Conservation (phyloP, 1,140 invertebrate species). For the Cotesia glomerata region DNA sequence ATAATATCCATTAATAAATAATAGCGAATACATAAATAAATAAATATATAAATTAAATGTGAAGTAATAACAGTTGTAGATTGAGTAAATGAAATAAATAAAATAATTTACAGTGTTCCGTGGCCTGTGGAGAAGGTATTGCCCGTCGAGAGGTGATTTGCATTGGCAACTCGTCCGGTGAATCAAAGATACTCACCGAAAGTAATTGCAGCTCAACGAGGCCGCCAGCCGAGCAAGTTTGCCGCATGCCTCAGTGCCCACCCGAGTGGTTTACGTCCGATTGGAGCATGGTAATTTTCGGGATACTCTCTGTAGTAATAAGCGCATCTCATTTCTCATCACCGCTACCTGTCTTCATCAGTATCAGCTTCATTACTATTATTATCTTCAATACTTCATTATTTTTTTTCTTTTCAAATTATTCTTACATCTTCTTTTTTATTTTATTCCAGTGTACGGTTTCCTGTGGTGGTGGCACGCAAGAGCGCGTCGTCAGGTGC, state of each 20-base stretch:
- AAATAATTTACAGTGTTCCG: constrained; percentile 67
- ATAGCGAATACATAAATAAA: too few species aligned
- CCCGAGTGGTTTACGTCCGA: constrained; percentile 71
- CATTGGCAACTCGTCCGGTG: constrained; percentile 54
- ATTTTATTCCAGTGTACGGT: constrained; percentile 49
- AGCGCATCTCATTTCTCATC: constrained; percentile 21
- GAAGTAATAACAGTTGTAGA: not conserved
- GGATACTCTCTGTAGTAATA: constrained; percentile 28
- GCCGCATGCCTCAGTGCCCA: constrained; percentile 64
- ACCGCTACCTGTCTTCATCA: constrained; percentile 4
- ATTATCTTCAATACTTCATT: not conserved
- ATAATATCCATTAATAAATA: too few species aligned
- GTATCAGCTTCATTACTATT: not conserved
- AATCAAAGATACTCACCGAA: constrained; percentile 53
- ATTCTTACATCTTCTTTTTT: constrained; percentile 5
- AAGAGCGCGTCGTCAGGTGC: constrained; percentile 67
- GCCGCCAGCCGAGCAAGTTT: constrained; percentile 58
- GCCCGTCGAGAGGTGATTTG: constrained; percentile 70
- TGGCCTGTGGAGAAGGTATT: constrained; percentile 69
- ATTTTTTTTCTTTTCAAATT: not conserved
- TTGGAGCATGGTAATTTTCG: constrained; percentile 65
- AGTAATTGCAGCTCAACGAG: constrained; percentile 58
- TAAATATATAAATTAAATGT: too few species aligned
- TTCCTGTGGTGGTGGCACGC: constrained; percentile 66
- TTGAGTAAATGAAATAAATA: constrained; percentile 29